Percentiles rank a stretch among this genome's conserved stretches.
These are phyloP conservation scores for Cebidichthys violaceus DNA, from an alignment of 2,113 vertebrate species.

Conservation along the genomic window DNA sequence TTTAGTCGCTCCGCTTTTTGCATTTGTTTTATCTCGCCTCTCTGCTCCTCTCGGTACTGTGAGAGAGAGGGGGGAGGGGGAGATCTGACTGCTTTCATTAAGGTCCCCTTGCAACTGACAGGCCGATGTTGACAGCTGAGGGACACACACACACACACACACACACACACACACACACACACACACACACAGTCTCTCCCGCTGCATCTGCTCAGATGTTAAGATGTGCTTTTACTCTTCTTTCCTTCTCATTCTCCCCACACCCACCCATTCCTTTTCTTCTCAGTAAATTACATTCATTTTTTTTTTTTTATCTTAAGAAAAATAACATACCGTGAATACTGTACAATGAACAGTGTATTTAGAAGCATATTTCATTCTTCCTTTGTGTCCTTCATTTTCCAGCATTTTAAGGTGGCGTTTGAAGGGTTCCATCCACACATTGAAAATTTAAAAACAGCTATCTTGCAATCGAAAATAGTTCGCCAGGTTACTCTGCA, in stretches of 20 bases:
- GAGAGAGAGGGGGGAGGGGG: no score
- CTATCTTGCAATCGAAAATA: no score
- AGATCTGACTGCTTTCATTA: no score
- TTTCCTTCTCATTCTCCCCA: neutral
- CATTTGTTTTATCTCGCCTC: conserved; percentile 43
- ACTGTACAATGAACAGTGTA: neutral
- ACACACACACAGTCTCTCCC: neutral
- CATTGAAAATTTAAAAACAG: no score
- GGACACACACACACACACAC: neutral
- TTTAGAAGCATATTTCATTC: no score
- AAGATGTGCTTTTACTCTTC: neutral
- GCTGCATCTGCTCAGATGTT: neutral
- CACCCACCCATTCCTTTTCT: neutral
- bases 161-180: no score
- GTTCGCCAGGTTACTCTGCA: no score
- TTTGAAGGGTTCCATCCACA: no score
- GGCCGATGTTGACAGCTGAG: no score
- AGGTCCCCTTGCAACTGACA: no score
- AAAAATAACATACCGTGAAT: neutral
- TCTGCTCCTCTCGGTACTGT: neutral
- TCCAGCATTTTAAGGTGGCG: no score
- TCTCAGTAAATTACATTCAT: neutral
- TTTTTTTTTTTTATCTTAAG: neutral
- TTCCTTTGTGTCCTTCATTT: no score
- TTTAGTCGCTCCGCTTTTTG: conserved; percentile 18